Evolutionary conservation across 1,140 invertebrate species (phyloP).

Genomic region (Heliothis virescens): DNA sequence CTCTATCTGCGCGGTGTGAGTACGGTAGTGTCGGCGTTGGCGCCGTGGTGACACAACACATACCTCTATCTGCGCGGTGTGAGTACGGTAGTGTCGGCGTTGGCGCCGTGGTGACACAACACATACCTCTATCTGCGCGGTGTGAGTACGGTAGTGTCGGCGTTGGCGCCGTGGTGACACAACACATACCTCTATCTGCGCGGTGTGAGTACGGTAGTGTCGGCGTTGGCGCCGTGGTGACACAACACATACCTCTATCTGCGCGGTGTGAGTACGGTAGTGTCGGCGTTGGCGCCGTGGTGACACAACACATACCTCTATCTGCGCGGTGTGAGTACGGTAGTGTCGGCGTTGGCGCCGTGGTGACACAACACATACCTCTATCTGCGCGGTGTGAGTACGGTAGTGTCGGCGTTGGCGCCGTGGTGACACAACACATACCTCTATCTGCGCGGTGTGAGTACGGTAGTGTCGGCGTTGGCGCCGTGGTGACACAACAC

Average conservation of each 20-base stretch:
- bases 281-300: constrained; percentile 92
- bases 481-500: constrained; percentile 87
- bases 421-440: constrained; percentile 86
- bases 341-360: constrained; percentile 95
- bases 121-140: constrained; percentile 98
- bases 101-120: constrained; percentile 89
- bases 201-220: constrained; percentile 98
- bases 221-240: constrained; percentile 91
- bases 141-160: constrained; percentile 97
- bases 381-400: constrained; percentile 99
- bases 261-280: constrained; percentile 98
- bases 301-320: constrained; percentile 93
- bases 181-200: constrained; percentile 96
- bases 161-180: constrained; percentile 91
- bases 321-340: constrained; percentile 98
- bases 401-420: constrained; percentile 96
- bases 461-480: constrained; percentile 95
- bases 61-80: constrained; percentile 99
- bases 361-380: constrained; percentile 89
- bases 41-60: constrained; percentile 86
- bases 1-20: constrained; percentile 99
- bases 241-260: constrained; percentile 95
- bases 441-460: constrained; percentile 99
- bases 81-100: constrained; percentile 96
- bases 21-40: constrained; percentile 95